Evolutionary conservation across 2,113 vertebrate genomes (phyloP), one percentile per base, ranked within the genome.

Genomic region (Uria aalge): DNA sequence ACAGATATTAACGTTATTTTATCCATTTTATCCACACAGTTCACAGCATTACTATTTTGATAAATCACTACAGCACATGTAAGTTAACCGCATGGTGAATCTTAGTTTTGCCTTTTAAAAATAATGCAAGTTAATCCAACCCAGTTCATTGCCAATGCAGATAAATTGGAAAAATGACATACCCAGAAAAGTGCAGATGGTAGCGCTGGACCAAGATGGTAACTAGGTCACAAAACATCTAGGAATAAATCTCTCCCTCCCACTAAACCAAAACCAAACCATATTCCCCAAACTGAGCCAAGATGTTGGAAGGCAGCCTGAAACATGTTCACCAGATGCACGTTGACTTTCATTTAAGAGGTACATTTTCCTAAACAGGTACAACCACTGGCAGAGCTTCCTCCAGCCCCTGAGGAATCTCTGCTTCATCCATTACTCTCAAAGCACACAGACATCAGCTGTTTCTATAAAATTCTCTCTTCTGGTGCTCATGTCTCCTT

Each of bases 131-230:
- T 43, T 52, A 75, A 59, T 40, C 22, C 12, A 72, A 91, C 8
- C 3, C 43, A 59, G 36, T 23, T 77, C 43, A 30, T 15, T 81
- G 47, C 4, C 26, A 69, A 79, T 12, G 19, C 19, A 92, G 68
- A 75, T n/a, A 56, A 60, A 84, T 1, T 16, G 52, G 6, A 47
- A 93, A 67, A 83, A 64, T 8, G 4, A 48, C 21, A 21, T 16
- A 62, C 3, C 1, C 4, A 68, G 36, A 53, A 52, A 84, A 91
- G 15, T 48, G 60, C 67, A 57, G 32, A 72, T 3, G 9, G 55
- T 15, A 67, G 27, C 14, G 3, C 17, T 0, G 0, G 87, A 76
- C 22, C 43, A 66, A 57, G 45, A 34, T 2, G 9, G n/a, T 7
- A 85, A 24, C 10, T 15, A 69, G 21, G 20, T 71, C 38, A 74